Conservation (phyloP, 2,797 vertebrate genomes). For the Hephaestus fuliginosus region DNA sequence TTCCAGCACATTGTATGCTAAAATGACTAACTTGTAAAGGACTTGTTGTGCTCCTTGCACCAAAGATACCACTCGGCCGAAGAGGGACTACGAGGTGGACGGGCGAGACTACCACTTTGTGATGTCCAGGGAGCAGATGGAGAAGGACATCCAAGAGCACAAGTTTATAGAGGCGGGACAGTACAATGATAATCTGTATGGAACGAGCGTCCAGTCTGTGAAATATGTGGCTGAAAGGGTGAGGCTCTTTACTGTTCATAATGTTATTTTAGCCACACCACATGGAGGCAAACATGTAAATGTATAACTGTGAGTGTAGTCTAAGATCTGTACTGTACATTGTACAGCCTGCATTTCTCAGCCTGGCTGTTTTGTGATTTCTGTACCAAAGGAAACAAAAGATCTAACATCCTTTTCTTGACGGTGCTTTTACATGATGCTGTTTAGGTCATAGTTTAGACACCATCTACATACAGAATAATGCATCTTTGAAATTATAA, state of each 20-base stretch:
- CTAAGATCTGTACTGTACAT: neutral
- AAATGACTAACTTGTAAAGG: neutral
- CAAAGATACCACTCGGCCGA: slow-evolving; percentile 94
- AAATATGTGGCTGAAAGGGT: slow-evolving; percentile 98
- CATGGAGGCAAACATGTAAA: neutral
- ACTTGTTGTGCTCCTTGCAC: slow-evolving; percentile 15
- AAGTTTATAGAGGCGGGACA: slow-evolving; percentile 99
- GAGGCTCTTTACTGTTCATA: slow-evolving; percentile 49
- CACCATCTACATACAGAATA: neutral
- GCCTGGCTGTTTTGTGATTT: neutral
- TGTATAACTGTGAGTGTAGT: neutral
- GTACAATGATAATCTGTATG: slow-evolving; percentile 98
- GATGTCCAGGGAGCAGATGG: slow-evolving; percentile 97
- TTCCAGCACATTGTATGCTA: neutral
- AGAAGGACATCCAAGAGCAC: slow-evolving; percentile 99
- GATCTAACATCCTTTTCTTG: neutral
- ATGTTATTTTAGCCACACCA: neutral
- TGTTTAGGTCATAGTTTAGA: neutral
- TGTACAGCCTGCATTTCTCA: neutral
- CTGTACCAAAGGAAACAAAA: neutral
- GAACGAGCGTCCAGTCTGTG: slow-evolving; percentile 97
- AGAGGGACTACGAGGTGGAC: slow-evolving; percentile 96
- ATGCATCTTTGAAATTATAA: neutral
- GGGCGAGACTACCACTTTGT: slow-evolving; percentile 99
- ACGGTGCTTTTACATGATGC: neutral